Evolutionary conservation across 2,888 invertebrate genomes (phyloP), one percentile per base, ranked within the genome.

Genomic region (Lithophane semibrunnea): DNA sequence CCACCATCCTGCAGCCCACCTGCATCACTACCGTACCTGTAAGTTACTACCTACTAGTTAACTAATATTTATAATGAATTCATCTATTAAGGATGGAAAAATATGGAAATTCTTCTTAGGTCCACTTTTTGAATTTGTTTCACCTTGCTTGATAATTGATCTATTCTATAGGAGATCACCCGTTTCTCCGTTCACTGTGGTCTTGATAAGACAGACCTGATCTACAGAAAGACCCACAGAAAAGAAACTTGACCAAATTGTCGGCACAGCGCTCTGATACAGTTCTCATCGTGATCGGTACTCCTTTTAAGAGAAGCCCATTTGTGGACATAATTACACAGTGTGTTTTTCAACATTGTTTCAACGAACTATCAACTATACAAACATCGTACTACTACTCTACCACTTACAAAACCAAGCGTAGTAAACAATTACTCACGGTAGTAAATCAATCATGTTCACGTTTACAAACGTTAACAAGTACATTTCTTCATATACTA

Each of bases 11-110:
- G 75, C 97, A 97, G 89, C 99, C 99, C 5, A 99, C 99, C 3
- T 98, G 99, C 91, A 98, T 99, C 97, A 99, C 99, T 7, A 98
- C 99, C 69, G 99, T 99, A 65, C 99, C 99, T 79, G 99, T 99
- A 91, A 97, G 97, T 91, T 13, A 37, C 37, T 37, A 4, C 37
- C 37, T 0, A 3, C n/a, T n/a, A n/a, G n/a, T n/a, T n/a, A n/a
- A n/a, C n/a, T n/a, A n/a, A n/a, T n/a, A n/a, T n/a, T n/a, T n/a
- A n/a, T n/a, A n/a, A n/a, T n/a, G 0, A 18, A 18, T 18, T 29
- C 9, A 29, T 60, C 7, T 2, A 58, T 0, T 24, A 13, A 13
- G 24, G 5, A 16, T 16, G 7, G 29, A 18, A 18, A 29, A 29
- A 60, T 18, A 29, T 29, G 7, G 8, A 60, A 0, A 18, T 60